Evolutionary conservation across 2,888 invertebrate genomes (phyloP).

Genomic region (Masnerella sp.): DNA sequence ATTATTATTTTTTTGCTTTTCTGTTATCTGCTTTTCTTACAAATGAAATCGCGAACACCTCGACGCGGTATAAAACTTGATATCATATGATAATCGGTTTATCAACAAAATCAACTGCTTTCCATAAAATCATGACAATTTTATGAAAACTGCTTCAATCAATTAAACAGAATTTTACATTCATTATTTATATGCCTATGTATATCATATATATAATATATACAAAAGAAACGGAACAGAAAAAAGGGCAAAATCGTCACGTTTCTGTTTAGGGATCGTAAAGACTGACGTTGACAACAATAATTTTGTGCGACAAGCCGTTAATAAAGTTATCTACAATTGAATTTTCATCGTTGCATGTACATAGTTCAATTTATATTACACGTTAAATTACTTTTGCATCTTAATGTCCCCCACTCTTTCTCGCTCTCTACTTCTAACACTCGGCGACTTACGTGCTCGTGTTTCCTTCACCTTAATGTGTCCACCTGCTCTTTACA

Average conservation of each 20-base stretch:
- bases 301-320: constrained; percentile 59
- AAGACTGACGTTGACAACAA: constrained; percentile 60
- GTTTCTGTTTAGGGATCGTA: constrained; percentile 53
- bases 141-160: constrained; percentile 52
- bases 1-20: constrained; percentile 25
- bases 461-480: constrained; percentile 55
- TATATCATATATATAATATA: constrained; percentile 54
- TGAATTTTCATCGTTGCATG: constrained; percentile 58
- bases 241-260: constrained; percentile 58
- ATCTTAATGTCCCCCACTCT: constrained; percentile 25
- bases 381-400: constrained; percentile 56
- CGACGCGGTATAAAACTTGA: constrained; percentile 55
- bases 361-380: constrained; percentile 63
- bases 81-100: constrained; percentile 46
- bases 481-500: constrained; percentile 22
- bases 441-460: constrained; percentile 36
- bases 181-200: constrained; percentile 52
- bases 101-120: constrained; percentile 46
- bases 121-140: constrained; percentile 53
- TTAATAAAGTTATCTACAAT: constrained; percentile 59
- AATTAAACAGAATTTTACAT: constrained; percentile 57
- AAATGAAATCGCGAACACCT: constrained; percentile 44
- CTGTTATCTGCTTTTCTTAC: constrained; percentile 34
- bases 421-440: constrained; percentile 11
- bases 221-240: constrained; percentile 59